Evolutionary conservation across 2,113 vertebrate species (phyloP).

Genomic region (Dipodomys ordii): DNA sequence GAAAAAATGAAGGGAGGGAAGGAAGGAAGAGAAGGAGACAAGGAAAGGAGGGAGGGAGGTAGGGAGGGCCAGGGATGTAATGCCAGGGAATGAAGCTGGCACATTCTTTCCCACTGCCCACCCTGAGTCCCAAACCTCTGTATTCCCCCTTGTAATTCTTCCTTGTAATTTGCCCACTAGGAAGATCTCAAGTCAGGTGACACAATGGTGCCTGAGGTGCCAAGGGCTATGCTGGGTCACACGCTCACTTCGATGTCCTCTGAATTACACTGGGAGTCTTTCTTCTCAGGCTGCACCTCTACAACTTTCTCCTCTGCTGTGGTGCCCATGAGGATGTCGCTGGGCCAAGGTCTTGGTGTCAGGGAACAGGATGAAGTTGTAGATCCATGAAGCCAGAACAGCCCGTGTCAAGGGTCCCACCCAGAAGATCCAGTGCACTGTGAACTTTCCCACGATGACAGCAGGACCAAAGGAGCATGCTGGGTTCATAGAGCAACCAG

Average conservation of each 20-base stretch:
- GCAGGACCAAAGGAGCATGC: slow-evolving; percentile 83
- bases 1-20: no score
- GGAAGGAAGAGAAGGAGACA: no score
- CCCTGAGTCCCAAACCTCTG: not conserved
- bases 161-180: no score
- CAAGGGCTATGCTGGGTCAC: not conserved
- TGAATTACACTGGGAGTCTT: slow-evolving; percentile 4
- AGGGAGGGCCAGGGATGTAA: not conserved
- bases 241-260: slow-evolving; percentile 15
- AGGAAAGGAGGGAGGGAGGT: not conserved
- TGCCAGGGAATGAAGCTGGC: not conserved
- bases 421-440: slow-evolving; percentile 84
- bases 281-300: slow-evolving; percentile 46
- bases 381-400: slow-evolving; percentile 81
- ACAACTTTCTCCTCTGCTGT: slow-evolving; percentile 18
- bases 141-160: no score
- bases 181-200: not conserved
- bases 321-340: slow-evolving; percentile 75
- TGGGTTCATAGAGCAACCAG: slow-evolving; percentile 72
- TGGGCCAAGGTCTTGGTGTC: slow-evolving; percentile 73
- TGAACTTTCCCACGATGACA: slow-evolving; percentile 78
- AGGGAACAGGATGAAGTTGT: slow-evolving; percentile 83
- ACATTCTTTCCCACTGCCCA: not conserved
- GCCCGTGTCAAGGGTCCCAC: slow-evolving; percentile 82
- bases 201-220: not conserved